Conservation (phyloP, 35 echinoderm and acorn worm species). For the Patiria miniata region DNA sequence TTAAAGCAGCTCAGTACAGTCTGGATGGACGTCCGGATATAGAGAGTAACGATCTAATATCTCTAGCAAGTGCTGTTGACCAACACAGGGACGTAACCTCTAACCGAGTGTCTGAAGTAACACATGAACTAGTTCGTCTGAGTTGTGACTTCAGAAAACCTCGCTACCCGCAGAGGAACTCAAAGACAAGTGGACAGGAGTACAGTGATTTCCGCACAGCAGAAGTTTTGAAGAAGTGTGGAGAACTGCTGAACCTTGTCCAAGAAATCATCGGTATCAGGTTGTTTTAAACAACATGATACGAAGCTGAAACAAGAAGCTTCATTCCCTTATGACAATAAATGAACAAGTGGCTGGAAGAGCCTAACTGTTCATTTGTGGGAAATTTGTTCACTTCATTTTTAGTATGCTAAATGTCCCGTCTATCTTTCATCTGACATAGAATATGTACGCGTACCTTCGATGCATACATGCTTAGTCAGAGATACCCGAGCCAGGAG, state of each 20-base stretch:
- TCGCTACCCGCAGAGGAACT: conserved; percentile 14
- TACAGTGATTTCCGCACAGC: background rate
- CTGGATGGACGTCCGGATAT: conserved; percentile 20
- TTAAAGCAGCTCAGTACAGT: conserved; percentile 44
- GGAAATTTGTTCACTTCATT: too few relatives aligned
- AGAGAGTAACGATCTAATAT: background rate
- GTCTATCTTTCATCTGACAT: too few relatives aligned
- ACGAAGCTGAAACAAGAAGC: too few relatives aligned
- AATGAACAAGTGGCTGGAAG: too few relatives aligned
- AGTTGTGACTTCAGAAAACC: conserved; percentile 3
- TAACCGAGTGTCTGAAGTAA: background rate
- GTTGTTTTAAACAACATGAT: conserved; percentile 8
- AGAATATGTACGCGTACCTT: too few relatives aligned
- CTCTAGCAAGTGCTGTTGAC: background rate
- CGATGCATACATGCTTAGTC: too few relatives aligned
- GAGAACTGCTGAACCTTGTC: conserved; percentile 10
- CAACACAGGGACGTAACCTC: background rate
- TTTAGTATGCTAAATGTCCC: too few relatives aligned
- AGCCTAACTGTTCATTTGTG: too few relatives aligned
- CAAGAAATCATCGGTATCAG: conserved; percentile 31
- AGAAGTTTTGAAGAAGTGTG: background rate
- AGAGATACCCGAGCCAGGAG: too few relatives aligned
- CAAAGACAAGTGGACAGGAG: background rate
- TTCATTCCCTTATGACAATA: too few relatives aligned
- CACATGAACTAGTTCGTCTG: background rate